Evolutionary conservation across 1,140 invertebrate genomes (phyloP).

Genomic region (Sitobion miscanthi): DNA sequence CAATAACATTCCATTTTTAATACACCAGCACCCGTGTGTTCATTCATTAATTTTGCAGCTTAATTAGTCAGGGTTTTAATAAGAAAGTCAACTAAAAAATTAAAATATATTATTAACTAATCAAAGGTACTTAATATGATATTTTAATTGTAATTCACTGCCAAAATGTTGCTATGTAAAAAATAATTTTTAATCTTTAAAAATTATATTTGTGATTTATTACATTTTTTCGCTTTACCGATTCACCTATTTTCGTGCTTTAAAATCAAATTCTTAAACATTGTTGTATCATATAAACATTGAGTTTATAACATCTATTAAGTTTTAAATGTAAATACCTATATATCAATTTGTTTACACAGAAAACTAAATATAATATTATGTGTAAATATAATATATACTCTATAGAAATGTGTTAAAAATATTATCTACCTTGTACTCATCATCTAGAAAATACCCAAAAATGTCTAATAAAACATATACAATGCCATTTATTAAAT

Average conservation of each 20-base stretch:
- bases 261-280: background rate
- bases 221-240: background rate
- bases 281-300: background rate
- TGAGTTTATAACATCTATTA: background rate
- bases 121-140: background rate
- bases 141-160: conserved; percentile 1
- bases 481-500: too few relatives aligned
- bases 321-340: background rate
- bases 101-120: background rate
- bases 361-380: background rate
- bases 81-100: background rate
- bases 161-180: background rate
- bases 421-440: background rate
- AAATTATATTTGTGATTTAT: background rate
- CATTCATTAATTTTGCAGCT: conserved; percentile 10
- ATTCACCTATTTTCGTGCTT: background rate
- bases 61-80: conserved; percentile 29
- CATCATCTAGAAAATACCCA: background rate
- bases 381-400: background rate
- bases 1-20: conserved; percentile 40
- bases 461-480: background rate
- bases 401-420: background rate
- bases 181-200: background rate
- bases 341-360: too few relatives aligned
- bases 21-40: conserved; percentile 1